Conservation (phyloP, 2,113 vertebrate genomes). For the Nettapus auritus region DNA sequence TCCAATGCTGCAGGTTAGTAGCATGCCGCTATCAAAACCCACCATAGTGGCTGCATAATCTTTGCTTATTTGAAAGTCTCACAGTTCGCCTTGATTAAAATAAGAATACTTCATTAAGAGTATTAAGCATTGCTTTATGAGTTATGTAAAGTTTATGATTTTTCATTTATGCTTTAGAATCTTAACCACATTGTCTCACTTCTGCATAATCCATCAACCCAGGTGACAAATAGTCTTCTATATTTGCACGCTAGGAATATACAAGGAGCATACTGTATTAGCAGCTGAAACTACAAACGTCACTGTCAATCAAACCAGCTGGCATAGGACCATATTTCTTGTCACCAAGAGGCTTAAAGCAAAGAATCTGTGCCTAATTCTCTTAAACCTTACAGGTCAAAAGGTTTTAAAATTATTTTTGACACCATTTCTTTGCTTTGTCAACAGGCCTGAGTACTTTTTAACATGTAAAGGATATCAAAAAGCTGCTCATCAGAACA, state of each 20-base stretch:
- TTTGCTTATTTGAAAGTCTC: slow-evolving; percentile 57
- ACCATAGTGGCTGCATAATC: background rate
- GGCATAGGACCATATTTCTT: slow-evolving; percentile 88
- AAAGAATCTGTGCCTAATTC: slow-evolving; percentile 92
- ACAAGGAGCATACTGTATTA: slow-evolving; percentile 82
- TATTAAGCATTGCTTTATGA: slow-evolving; percentile 55
- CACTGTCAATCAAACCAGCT: slow-evolving; percentile 88
- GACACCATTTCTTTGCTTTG: slow-evolving; percentile 91
- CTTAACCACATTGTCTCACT: slow-evolving; percentile 88
- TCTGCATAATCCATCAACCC: slow-evolving; percentile 87
- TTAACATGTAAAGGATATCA: slow-evolving; percentile 81
- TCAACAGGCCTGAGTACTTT: slow-evolving; percentile 87
- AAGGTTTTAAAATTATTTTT: slow-evolving; percentile 95
- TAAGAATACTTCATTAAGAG: slow-evolving; percentile 41
- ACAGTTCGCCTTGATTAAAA: slow-evolving; percentile 50
- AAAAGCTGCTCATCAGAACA: slow-evolving; percentile 66
- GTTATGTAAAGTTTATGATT: slow-evolving; percentile 73
- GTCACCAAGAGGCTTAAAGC: slow-evolving; percentile 93
- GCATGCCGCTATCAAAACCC: slow-evolving; percentile 19
- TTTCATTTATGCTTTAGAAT: slow-evolving; percentile 83
- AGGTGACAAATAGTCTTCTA: slow-evolving; percentile 96
- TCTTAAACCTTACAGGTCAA: slow-evolving; percentile 94
- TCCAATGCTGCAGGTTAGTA: slow-evolving; percentile 67
- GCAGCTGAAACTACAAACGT: slow-evolving; percentile 92
- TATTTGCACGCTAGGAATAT: slow-evolving; percentile 84